phyloP scores from a whole-genome alignment of 2,888 invertebrate genomes.

The Rhamphomyia laevipes region DNA sequence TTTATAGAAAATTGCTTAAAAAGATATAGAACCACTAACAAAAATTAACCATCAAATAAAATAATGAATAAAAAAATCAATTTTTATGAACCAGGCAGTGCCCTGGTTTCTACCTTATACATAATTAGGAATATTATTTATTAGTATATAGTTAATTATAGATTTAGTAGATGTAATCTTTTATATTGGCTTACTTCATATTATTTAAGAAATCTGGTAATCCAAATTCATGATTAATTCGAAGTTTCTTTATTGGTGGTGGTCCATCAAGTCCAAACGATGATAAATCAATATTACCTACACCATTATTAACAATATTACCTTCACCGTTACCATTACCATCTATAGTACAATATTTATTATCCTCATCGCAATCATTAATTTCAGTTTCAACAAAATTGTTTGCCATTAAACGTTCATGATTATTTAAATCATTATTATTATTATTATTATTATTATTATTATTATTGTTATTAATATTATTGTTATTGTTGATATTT shows the following conservation, averaged over 20 bases:
- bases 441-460: slow-evolving; percentile 5
- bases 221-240: neutral
- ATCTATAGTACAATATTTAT: neutral
- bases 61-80: too few species aligned
- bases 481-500: slow-evolving; percentile 4
- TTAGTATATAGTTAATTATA: too few species aligned
- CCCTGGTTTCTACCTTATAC: too few species aligned
- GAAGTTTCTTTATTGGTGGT: neutral
- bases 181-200: neutral
- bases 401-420: slow-evolving; percentile 33
- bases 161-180: too few species aligned
- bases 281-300: slow-evolving; percentile 9
- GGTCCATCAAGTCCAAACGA: neutral
- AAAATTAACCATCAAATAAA: too few species aligned
- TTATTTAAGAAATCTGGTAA: neutral
- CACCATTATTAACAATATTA: slow-evolving; percentile 3
- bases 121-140: too few species aligned
- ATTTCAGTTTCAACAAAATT: slow-evolving; percentile 35
- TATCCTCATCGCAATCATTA: slow-evolving; percentile 1
- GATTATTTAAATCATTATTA: slow-evolving; percentile 14
- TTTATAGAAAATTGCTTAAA: too few species aligned
- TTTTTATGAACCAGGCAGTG: too few species aligned
- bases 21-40: too few species aligned
- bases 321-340: neutral
- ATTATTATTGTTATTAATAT: slow-evolving; percentile 4